These are phyloP conservation scores for Drosophila lutescens DNA, from an alignment of 2,888 invertebrate species.

Conservation along the genomic window DNA sequence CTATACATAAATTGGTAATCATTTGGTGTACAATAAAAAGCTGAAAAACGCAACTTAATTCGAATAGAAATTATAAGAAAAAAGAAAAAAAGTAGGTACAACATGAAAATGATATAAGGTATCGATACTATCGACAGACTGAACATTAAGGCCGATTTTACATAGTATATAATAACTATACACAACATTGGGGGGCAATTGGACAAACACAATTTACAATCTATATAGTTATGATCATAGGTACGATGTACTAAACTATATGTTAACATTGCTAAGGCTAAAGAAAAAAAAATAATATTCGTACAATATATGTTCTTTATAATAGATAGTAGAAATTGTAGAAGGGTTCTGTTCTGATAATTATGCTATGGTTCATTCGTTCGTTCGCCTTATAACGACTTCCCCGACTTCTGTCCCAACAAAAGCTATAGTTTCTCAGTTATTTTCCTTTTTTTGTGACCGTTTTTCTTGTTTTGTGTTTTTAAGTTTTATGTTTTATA, in stretches of 20 bases:
- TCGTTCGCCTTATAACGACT: neutral
- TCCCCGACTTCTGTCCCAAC: neutral
- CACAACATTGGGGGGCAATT: constrained; percentile 17
- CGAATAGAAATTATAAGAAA: constrained; percentile 3
- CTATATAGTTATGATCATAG: constrained; percentile 27
- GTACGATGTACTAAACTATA: constrained; percentile 40
- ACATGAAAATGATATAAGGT: constrained; percentile 8
- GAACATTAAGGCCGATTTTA: constrained; percentile 33
- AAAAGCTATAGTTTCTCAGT: constrained; percentile 33
- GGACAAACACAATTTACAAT: constrained; percentile 35
- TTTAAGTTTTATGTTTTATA: neutral
- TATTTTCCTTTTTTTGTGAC: constrained; percentile 23
- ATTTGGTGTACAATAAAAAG: constrained; percentile 32
- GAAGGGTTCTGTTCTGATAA: constrained; percentile 13
- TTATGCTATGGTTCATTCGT: constrained; percentile 25
- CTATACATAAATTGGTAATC: constrained; percentile 27
- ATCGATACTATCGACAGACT: constrained; percentile 7
- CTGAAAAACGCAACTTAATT: constrained; percentile 22
- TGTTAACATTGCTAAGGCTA: constrained; percentile 31
- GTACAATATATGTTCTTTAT: constrained; percentile 5
- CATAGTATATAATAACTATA: constrained; percentile 22
- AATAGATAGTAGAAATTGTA: neutral
- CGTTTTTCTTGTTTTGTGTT: constrained; percentile 20
- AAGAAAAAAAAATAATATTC: constrained; percentile 17
- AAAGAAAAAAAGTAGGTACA: constrained; percentile 6